These are phyloP conservation scores for Bathynomus jamesi DNA, from an alignment of 1,140 invertebrate genomes.

Conservation along the genomic window DNA sequence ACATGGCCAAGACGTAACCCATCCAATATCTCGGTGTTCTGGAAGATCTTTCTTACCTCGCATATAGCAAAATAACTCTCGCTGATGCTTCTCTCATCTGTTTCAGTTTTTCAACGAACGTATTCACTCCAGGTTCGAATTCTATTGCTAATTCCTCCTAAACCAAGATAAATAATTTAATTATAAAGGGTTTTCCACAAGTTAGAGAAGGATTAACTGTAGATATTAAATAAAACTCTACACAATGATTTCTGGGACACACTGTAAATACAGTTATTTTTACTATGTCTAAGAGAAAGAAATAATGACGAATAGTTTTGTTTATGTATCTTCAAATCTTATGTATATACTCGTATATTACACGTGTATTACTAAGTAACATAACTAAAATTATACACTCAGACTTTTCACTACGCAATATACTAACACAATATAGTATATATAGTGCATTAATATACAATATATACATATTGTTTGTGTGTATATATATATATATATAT, in stretches of 20 bases:
- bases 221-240: no score
- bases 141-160: slow-evolving; percentile 83
- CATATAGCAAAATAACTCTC: slow-evolving; percentile 85
- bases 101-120: slow-evolving; percentile 65
- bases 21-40: no score
- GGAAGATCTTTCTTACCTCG: slow-evolving; percentile 59
- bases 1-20: no score
- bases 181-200: not conserved
- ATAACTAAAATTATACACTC: no score
- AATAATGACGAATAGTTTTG: no score
- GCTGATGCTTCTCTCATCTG: slow-evolving; percentile 77
- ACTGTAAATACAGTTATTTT: not conserved
- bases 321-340: no score
- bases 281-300: no score
- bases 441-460: not conserved
- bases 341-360: not conserved
- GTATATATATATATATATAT: slow-evolving; percentile 1
- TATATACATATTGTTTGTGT: not conserved
- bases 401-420: no score
- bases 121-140: slow-evolving; percentile 73
- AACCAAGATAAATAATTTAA: not conserved
- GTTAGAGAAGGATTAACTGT: not conserved
- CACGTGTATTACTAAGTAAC: not conserved
- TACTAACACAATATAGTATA: not conserved
- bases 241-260: not conserved